Conservation (phyloP, 2,888 invertebrate genomes). For the Tetragonisca angustula region DNA sequence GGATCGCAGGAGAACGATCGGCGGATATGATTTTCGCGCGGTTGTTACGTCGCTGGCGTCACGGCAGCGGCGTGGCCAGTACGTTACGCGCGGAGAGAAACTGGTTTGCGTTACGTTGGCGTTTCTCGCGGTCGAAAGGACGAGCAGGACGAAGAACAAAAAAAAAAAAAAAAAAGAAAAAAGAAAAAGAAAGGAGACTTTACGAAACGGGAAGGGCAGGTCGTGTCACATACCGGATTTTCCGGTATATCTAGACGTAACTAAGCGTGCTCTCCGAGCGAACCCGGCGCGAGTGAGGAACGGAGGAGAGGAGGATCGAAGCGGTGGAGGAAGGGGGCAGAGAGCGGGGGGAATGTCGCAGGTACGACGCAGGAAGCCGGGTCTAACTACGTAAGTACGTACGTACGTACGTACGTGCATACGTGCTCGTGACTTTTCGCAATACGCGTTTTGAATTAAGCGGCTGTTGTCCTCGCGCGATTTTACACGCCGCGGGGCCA, state of each 20-base stretch:
- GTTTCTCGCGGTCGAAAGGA: slow-evolving; percentile 54
- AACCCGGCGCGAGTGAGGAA: slow-evolving; percentile 14
- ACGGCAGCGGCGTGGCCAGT: slow-evolving; percentile 13
- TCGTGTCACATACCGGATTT: slow-evolving; percentile 77
- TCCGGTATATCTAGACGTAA: slow-evolving; percentile 78
- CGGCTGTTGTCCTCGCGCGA: slow-evolving; percentile 54
- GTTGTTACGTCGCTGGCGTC: background rate
- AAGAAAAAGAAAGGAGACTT: slow-evolving; percentile 49
- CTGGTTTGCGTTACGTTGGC: slow-evolving; percentile 76
- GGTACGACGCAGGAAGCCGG: slow-evolving; percentile 47
- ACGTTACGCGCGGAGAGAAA: slow-evolving; percentile 73
- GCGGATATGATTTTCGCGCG: slow-evolving; percentile 35
- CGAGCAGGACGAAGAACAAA: slow-evolving; percentile 29
- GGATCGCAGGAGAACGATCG: background rate
- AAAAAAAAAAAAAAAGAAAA: background rate
- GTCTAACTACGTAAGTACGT: slow-evolving; percentile 3
- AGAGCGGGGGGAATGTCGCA: slow-evolving; percentile 14
- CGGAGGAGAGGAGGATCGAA: no score
- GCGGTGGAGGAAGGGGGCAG: no score
- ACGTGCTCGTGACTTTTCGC: slow-evolving; percentile 68
- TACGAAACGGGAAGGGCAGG: slow-evolving; percentile 74
- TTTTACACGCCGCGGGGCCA: slow-evolving; percentile 51
- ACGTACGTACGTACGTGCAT: slow-evolving; percentile 6
- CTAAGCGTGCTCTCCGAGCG: slow-evolving; percentile 35
- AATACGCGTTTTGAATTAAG: slow-evolving; percentile 75